Evolutionary conservation across 2,113 vertebrate species (phyloP).

Genomic region (Nansenia antarctica): DNA sequence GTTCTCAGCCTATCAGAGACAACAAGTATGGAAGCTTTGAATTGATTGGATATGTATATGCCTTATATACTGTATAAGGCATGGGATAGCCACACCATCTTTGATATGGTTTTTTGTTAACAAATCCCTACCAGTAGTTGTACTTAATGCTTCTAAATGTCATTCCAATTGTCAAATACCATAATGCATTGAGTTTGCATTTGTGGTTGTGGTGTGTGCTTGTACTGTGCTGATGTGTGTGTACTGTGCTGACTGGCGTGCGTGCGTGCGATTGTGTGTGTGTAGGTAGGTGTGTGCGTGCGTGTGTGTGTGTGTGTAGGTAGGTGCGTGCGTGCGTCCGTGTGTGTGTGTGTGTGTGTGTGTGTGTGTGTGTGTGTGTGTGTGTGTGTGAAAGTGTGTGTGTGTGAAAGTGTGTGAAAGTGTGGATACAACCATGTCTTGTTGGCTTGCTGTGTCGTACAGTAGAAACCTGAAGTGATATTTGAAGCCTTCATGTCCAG

Average conservation of each 20-base stretch:
- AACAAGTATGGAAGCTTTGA: constrained; percentile 64
- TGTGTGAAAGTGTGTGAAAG: not conserved
- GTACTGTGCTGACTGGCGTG: too few species aligned
- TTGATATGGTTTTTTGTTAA: too few species aligned
- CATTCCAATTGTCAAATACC: not conserved
- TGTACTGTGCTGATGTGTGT: not conserved
- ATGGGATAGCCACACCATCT: too few species aligned
- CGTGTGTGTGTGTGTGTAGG: constrained; percentile 1
- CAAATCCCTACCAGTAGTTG: not conserved
- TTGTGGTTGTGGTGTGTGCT: not conserved
- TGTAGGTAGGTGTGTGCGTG: not conserved
- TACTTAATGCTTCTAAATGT: not conserved
- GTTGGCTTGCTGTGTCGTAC: constrained; percentile 1
- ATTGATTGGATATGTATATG: not conserved
- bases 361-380: not conserved
- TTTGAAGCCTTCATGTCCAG: too few species aligned
- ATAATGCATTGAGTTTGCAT: not conserved
- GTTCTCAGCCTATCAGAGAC: constrained; percentile 97
- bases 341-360: not conserved
- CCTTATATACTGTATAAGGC: too few species aligned
- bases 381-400: not conserved
- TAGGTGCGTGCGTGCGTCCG: not conserved
- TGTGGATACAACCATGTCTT: not conserved
- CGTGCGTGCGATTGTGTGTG: not conserved
- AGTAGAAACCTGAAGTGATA: too few species aligned